A percentile compares a stretch with the other conserved stretches of the same genome.
phyloP scores from a whole-genome alignment of 2,797 vertebrate species.

The Alauda arvensis region DNA sequence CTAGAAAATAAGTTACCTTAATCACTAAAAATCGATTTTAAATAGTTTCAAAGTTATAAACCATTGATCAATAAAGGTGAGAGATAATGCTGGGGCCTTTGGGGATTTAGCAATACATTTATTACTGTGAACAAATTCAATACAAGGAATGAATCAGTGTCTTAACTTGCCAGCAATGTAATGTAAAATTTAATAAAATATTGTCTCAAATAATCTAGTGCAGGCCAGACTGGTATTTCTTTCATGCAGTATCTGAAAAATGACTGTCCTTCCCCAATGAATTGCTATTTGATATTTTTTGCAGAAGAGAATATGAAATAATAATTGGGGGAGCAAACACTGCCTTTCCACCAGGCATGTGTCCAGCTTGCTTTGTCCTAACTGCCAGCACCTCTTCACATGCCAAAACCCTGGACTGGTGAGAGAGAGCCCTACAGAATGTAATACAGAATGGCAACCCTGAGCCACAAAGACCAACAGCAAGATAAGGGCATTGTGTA shows the following conservation, averaged over 20 bases:
- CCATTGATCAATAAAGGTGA: conserved; percentile 23
- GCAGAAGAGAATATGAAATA: neutral
- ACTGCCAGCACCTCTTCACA: neutral
- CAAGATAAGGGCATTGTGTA: neutral
- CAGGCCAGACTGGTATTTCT: neutral
- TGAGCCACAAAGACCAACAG: neutral
- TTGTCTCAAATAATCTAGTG: neutral
- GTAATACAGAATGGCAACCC: neutral
- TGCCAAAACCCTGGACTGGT: neutral
- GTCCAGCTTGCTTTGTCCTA: neutral
- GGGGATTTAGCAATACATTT: neutral
- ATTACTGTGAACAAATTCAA: conserved; percentile 34
- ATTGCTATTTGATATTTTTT: neutral
- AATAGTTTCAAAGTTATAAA: conserved; percentile 24
- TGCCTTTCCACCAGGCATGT: neutral
- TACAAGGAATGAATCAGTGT: conserved; percentile 33
- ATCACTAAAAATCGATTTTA: conserved; percentile 2
- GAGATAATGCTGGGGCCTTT: neutral
- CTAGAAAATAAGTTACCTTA: conserved; percentile 16
- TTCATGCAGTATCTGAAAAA: conserved; percentile 5
- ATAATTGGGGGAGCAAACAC: neutral
- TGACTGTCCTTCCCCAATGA: neutral
- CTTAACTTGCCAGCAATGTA: neutral
- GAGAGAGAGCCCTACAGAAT: neutral
- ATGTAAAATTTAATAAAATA: neutral